Base-by-base conservation (phyloP, 2,797 vertebrate species). In the Pogonophryne albipinna region DNA sequence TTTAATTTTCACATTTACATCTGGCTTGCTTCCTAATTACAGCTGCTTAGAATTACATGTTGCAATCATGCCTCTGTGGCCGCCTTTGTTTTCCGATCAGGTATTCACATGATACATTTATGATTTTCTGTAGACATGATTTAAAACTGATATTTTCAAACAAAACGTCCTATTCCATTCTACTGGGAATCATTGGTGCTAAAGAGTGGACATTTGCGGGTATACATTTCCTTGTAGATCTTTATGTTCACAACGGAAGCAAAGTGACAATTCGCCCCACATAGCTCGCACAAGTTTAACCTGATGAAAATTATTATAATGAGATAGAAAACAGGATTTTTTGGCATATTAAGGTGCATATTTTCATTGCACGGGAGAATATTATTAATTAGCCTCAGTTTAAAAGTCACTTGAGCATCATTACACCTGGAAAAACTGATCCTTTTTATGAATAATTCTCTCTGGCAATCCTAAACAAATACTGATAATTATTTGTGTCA, bases 21-120 rank as follows among this genome's bases (percentile, higher is more conserved):
- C 63, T 20, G 19, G 12, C 50, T 27, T 47, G 20, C 57, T 45
- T 51, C 17, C 19, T 19, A 52, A 66, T 74, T 51, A 66, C 52
- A 46, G 11, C 11, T 41, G 12, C 34, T 58, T 11, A 8, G 19
- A 45, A 14, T 13, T 38, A 34, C 16, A 47, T 11, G 27, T 19
- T 59, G 5, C 8, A 46, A 9, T 46, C 2, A 38, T 17, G 17
- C 41, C 20, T 20, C 4, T 38, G 34, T 38, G 34, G 34, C 34
- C 8, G 34, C 34, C 8, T 38, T 38, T 38, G 34, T 2, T 9
- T 38, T 38, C 34, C 6, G 34, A 38, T 38, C 34, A 31, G 16
- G 9, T 50, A 41, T 23, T 23, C 19, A 42, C 3, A 17, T 14
- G 31, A 27, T 17, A 41, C 13, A 50, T 52, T 42, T 5, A 9